A percentile compares a stretch with the other conserved stretches of the same genome.
phyloP scores from a whole-genome alignment of 92 coral and sea anemone species.

The Nematostella vectensis region DNA sequence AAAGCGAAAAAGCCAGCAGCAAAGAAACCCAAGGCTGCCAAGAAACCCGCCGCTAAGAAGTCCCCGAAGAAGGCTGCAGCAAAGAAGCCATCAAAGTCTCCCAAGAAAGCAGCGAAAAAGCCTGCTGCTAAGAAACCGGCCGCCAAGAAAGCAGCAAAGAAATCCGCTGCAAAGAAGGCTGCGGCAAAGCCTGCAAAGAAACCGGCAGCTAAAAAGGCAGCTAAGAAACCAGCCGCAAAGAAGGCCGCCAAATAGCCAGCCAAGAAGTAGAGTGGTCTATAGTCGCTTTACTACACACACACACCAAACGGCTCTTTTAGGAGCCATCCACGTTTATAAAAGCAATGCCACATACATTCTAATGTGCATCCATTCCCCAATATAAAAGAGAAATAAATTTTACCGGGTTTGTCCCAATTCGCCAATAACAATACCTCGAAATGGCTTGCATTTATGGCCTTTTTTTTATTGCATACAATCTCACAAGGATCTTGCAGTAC shows the following conservation, averaged over 20 bases:
- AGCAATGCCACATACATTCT: neutral
- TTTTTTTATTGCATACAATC: too few species aligned
- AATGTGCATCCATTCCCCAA: too few species aligned
- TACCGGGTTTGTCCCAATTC: too few species aligned
- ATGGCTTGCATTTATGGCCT: too few species aligned
- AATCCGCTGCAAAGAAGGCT: slow-evolving; percentile 4
- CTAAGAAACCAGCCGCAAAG: too few species aligned
- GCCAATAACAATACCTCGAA: too few species aligned
- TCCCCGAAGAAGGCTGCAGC: neutral
- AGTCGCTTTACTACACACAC: neutral
- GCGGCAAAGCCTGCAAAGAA: slow-evolving; percentile 3
- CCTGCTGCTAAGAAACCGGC: neutral
- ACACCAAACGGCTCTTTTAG: neutral
- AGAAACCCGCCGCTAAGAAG: slow-evolving; percentile 12
- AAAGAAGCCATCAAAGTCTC: neutral
- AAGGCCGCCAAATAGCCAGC: neutral
- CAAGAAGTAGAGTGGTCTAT: neutral
- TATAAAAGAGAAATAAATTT: too few species aligned
- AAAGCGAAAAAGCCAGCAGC: slow-evolving; percentile 24
- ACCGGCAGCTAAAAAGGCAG: too few species aligned
- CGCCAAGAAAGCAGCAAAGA: slow-evolving; percentile 6
- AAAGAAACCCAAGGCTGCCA: slow-evolving; percentile 17
- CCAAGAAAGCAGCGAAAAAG: neutral
- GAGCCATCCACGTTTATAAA: neutral
- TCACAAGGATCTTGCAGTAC: too few species aligned